Evolutionary conservation across 2,797 vertebrate species (phyloP), one percentile per base, ranked within the genome.

Genomic region (Sebastes wilsoni): DNA sequence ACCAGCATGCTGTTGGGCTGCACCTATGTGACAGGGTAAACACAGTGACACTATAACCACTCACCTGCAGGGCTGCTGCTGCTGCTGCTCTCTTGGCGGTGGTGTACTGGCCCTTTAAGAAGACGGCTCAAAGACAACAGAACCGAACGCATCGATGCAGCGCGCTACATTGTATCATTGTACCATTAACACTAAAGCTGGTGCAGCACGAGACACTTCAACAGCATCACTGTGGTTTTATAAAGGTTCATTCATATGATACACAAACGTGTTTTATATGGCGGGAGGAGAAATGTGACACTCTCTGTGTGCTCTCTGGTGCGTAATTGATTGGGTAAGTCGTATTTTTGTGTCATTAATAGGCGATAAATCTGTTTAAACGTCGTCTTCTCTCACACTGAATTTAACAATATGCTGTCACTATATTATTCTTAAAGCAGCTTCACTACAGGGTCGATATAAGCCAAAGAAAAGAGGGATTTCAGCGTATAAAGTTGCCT

Each of bases 291-390:
- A 80, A 55, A 88, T 86, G 80, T 76, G 82, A 87, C 23, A 60
- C 27, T 28, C 71, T 68, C 34, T 76, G 46, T 73, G 56, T 69
- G 84, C 72, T 87, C 66, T 75, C 72, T 42, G 88, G 86, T 82
- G 82, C 88, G 85, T 90, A 84, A 89, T 88, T 93, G 87, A 90
- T 81, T 78, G 90, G 93, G 94, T 95, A 85, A 94, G 93, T 91
- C 81, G 86, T 64, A 75, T 89, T 52, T 52, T 88, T 83, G 67
- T 91, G 71, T 83, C 86, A 52, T 42, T 52, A 54, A 65, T 5
- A 4, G 67, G 70, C 49, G 36, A 42, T 25, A 42, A 46, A 84
- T 78, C 61, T 62, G 22, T 87, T 66, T 59, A 38, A 46, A 6
- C 49, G 66, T 38, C 32, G 16, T 46, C 66, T 66, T 28, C 36